phyloP scores from a whole-genome alignment of 1,140 invertebrate genomes.

The Aphelinus certus region DNA sequence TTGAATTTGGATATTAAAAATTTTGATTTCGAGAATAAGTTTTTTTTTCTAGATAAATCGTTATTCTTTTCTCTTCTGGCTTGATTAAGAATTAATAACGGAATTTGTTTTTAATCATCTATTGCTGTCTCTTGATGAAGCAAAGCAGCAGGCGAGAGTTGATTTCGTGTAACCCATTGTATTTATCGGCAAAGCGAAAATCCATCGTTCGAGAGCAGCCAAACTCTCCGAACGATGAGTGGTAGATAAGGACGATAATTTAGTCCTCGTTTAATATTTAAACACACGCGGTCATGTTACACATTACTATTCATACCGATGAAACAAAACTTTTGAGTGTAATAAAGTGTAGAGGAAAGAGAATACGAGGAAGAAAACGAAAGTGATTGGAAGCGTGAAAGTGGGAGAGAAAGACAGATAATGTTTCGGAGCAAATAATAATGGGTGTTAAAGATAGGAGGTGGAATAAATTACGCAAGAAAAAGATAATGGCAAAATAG shows the following conservation, averaged over 20 bases:
- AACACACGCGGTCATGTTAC: constrained; percentile 37
- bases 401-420: constrained; percentile 8
- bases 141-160: constrained; percentile 25
- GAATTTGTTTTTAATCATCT: constrained; percentile 22
- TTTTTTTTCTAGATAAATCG: constrained; percentile 17
- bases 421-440: constrained; percentile 5
- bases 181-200: constrained; percentile 35
- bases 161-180: constrained; percentile 32
- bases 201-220: constrained; percentile 4
- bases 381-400: not conserved
- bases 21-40: not conserved
- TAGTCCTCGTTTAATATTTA: constrained; percentile 43
- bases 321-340: constrained; percentile 28
- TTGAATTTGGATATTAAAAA: constrained; percentile 27
- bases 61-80: constrained; percentile 26
- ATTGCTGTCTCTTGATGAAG: constrained; percentile 24
- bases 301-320: constrained; percentile 36
- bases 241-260: constrained; percentile 33
- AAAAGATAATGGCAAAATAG: not conserved
- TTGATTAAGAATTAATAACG: constrained; percentile 28
- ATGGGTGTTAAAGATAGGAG: not conserved
- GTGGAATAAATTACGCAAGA: constrained; percentile 6
- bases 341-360: constrained; percentile 2
- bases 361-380: not conserved
- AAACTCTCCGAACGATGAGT: constrained; percentile 18